Conservation (phyloP, 2,113 vertebrate genomes). For the Eleginops maclovinus region DNA sequence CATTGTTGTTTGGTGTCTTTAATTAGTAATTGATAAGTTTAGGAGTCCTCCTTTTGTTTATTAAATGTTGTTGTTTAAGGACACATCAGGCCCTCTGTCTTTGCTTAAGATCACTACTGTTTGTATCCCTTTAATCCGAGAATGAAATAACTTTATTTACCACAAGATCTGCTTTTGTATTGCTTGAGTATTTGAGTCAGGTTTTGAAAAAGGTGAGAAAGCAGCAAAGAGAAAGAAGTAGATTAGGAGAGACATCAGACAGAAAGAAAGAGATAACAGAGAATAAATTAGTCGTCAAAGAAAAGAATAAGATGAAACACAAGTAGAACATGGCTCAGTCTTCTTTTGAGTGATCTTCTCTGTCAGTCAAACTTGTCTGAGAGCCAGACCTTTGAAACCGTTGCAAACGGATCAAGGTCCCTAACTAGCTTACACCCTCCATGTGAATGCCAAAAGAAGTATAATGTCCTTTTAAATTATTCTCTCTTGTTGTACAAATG, state of each 20-base stretch:
- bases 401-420: conserved; percentile 37
- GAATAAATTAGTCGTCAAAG: conserved; percentile 42
- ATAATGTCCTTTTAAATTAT: conserved; percentile 12
- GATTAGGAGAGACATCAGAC: conserved; percentile 36
- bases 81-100: too few relatives aligned
- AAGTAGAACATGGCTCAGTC: conserved; percentile 27
- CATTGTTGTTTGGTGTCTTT: too few relatives aligned
- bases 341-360: conserved; percentile 44
- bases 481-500: not conserved
- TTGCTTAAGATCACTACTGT: too few relatives aligned
- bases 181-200: too few relatives aligned
- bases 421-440: conserved; percentile 34
- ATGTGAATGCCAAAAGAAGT: conserved; percentile 16
- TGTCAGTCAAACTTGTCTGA: conserved; percentile 53
- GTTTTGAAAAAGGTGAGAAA: conserved; percentile 21
- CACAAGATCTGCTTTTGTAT: too few relatives aligned
- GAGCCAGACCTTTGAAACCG: conserved; percentile 44
- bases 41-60: too few relatives aligned
- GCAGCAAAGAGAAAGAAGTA: not conserved
- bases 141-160: too few relatives aligned
- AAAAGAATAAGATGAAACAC: conserved; percentile 43
- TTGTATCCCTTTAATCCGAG: too few relatives aligned
- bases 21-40: too few relatives aligned
- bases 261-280: conserved; percentile 10
- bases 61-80: too few relatives aligned